Percentiles rank a stretch among this genome's conserved stretches.
Evolutionary conservation across 2,888 invertebrate species (phyloP).

Genomic region (Platerodrilus igneus): DNA sequence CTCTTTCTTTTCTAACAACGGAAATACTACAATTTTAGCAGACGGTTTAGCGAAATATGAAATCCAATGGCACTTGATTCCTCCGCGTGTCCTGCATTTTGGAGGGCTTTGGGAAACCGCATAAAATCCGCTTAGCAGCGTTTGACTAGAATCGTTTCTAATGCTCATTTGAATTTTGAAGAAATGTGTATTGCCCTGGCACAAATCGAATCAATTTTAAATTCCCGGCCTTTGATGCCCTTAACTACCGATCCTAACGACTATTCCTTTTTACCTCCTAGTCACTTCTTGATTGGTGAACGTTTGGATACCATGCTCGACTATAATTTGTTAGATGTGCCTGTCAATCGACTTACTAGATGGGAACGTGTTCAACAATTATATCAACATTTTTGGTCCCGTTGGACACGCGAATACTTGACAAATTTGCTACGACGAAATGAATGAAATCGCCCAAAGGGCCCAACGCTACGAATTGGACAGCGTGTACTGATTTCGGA

Average conservation of each 20-base stretch:
- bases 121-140: not conserved
- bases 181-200: not conserved
- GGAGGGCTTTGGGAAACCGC: slow-evolving; percentile 2
- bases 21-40: not conserved
- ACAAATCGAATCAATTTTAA: not conserved
- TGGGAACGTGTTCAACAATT: too few species aligned
- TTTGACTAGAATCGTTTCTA: not conserved
- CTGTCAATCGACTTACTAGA: too few species aligned
- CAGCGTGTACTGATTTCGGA: too few species aligned
- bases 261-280: too few species aligned
- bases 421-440: too few species aligned
- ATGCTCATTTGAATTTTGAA: not conserved
- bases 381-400: too few species aligned
- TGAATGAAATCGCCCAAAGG: too few species aligned
- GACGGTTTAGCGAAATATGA: not conserved
- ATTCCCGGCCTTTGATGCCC: not conserved
- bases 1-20: too few species aligned
- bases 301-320: not conserved
- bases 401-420: too few species aligned
- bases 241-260: not conserved
- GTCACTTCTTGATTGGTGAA: slow-evolving; percentile 2
- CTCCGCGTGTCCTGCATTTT: not conserved
- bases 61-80: not conserved
- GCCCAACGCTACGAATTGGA: too few species aligned
- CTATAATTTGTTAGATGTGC: too few species aligned